Percentiles rank a stretch among this genome's conserved stretches.
These are phyloP conservation scores for Lepidurus packardi DNA, from an alignment of 1,140 invertebrate genomes.

Conservation along the genomic window DNA sequence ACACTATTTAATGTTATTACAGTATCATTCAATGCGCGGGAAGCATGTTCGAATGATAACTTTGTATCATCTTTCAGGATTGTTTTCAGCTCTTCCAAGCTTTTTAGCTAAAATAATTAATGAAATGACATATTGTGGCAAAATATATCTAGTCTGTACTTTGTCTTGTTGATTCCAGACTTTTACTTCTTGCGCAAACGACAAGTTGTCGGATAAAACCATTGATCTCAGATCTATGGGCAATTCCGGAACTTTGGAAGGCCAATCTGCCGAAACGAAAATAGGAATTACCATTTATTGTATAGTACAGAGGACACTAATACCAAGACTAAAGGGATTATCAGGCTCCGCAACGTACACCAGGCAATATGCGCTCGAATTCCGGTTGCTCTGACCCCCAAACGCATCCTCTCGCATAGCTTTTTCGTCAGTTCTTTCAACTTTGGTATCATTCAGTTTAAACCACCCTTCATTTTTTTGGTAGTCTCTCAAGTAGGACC, in stretches of 20 bases:
- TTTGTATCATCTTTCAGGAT: background rate
- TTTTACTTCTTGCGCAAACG: background rate
- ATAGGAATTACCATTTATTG: background rate
- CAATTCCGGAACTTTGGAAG: background rate
- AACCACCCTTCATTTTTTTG: background rate
- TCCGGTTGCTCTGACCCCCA: background rate
- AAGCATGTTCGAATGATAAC: slow-evolving; percentile 10
- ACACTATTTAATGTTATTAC: background rate
- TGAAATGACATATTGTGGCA: background rate
- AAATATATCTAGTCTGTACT: background rate
- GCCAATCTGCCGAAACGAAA: background rate
- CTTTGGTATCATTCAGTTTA: background rate
- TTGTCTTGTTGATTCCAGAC: background rate
- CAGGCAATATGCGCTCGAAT: background rate
- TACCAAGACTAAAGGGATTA: background rate
- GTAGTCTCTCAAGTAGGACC: background rate
- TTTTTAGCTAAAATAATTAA: background rate
- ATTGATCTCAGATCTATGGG: background rate
- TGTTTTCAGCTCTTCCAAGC: background rate
- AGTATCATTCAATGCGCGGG: background rate
- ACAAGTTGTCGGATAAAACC: background rate
- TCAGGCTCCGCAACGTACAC: background rate
- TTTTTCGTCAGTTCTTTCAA: slow-evolving; percentile 2
- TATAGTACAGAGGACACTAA: background rate
- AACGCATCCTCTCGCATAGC: background rate